These are phyloP conservation scores for Apocrypta bakeri DNA, from an alignment of 1,140 invertebrate species.

Conservation along the genomic window DNA sequence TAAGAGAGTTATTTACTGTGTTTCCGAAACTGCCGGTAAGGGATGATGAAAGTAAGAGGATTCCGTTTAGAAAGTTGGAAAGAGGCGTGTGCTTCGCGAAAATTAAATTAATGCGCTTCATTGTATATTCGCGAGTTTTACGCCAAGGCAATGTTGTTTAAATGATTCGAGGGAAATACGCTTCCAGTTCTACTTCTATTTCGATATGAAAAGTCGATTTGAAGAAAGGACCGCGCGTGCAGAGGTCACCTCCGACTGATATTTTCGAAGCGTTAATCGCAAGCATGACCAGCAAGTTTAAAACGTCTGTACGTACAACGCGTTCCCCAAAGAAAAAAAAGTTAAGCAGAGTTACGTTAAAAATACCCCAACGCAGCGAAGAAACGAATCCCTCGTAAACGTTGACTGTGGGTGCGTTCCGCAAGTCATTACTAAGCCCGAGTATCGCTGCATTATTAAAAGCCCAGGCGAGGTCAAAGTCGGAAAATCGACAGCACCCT, in stretches of 20 bases:
- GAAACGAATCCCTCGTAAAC: neutral
- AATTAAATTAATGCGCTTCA: neutral
- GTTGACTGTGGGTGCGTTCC: neutral
- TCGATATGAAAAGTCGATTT: too few species aligned
- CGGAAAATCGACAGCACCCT: neutral
- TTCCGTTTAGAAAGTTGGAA: neutral
- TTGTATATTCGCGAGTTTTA: too few species aligned
- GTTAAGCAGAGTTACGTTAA: neutral
- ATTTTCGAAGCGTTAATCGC: neutral
- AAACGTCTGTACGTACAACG: neutral
- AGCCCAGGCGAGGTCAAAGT: neutral
- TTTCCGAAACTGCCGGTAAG: neutral
- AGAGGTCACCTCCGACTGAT: neutral
- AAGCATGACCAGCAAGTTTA: neutral
- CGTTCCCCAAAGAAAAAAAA: neutral
- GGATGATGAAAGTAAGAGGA: neutral
- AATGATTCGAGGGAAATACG: too few species aligned
- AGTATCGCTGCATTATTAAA: constrained; percentile 40
- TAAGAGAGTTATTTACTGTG: neutral
- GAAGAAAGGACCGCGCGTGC: too few species aligned
- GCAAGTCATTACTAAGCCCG: constrained; percentile 44
- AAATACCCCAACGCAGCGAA: neutral
- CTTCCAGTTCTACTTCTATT: too few species aligned
- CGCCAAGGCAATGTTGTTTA: too few species aligned
- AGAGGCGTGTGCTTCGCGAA: neutral